phyloP scores from a whole-genome alignment of 2,113 vertebrate species.

The Trinectes maculatus region DNA sequence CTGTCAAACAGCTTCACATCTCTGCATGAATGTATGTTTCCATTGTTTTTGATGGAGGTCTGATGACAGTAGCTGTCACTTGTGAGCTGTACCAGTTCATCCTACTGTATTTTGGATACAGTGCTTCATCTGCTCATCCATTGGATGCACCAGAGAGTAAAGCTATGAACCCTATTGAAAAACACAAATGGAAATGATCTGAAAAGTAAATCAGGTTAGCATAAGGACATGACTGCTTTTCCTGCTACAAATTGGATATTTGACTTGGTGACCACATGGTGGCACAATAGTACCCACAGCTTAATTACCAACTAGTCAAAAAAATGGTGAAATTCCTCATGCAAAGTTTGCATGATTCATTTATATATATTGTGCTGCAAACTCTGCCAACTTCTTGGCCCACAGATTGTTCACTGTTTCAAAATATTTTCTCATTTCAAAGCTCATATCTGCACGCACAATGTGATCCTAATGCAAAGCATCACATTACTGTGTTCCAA shows the following conservation, averaged over 20 bases:
- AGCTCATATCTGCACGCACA: constrained; percentile 32
- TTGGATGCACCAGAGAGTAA: constrained; percentile 82
- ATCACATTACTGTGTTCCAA: constrained; percentile 29
- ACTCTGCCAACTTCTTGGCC: constrained; percentile 44
- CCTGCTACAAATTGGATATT: constrained; percentile 34
- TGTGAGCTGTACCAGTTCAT: constrained; percentile 69
- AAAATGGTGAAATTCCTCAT: constrained; percentile 2
- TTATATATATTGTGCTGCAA: constrained; percentile 22
- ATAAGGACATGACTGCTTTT: constrained; percentile 42
- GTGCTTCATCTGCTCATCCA: constrained; percentile 74
- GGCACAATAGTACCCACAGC: constrained; percentile 11
- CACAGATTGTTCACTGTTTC: constrained; percentile 53
- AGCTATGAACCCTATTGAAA: constrained; percentile 89
- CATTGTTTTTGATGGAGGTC: constrained; percentile 65
- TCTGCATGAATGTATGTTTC: constrained; percentile 74
- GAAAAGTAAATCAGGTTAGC: constrained; percentile 48
- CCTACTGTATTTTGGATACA: constrained; percentile 68
- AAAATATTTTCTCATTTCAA: constrained; percentile 50
- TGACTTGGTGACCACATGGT: constrained; percentile 41
- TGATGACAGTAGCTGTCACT: constrained; percentile 50
- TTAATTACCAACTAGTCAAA: constrained; percentile 29
- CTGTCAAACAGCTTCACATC: constrained; percentile 50
- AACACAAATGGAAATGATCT: constrained; percentile 59
- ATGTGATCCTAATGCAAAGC: constrained; percentile 12
- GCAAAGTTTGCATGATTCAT: constrained; percentile 24